These are phyloP conservation scores for Lasioglossum vierecki DNA, from an alignment of 2,888 invertebrate genomes.

Conservation along the genomic window DNA sequence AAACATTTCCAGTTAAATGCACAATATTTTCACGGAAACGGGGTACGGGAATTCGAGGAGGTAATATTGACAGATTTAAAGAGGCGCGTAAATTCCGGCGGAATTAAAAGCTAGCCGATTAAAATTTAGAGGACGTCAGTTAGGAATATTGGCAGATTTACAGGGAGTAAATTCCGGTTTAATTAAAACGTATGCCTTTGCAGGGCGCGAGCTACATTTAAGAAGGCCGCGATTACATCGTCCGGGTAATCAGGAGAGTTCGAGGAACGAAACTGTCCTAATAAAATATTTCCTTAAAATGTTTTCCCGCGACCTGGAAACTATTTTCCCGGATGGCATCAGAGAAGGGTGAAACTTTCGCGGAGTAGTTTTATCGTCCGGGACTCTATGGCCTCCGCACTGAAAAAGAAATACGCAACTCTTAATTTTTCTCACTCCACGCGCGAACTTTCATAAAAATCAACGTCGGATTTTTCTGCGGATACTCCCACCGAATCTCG, in stretches of 20 bases:
- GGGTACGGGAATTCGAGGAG: not conserved
- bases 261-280: slow-evolving; percentile 8
- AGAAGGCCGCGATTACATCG: slow-evolving; percentile 8
- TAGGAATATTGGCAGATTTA: slow-evolving; percentile 10
- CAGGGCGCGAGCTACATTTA: not conserved
- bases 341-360: slow-evolving; percentile 12
- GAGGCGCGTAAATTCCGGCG: not conserved
- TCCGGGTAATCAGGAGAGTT: slow-evolving; percentile 11
- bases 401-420: slow-evolving; percentile 18
- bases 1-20: not conserved
- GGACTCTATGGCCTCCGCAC: not conserved
- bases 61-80: slow-evolving; percentile 2
- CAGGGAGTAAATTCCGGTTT: not conserved
- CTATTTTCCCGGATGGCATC: slow-evolving; percentile 14
- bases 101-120: not conserved
- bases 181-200: not conserved
- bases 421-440: slow-evolving; percentile 8
- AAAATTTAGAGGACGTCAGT: not conserved
- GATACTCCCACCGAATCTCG: slow-evolving; percentile 5
- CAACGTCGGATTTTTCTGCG: slow-evolving; percentile 1
- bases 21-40: not conserved
- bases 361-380: slow-evolving; percentile 11
- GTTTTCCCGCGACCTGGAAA: slow-evolving; percentile 12
- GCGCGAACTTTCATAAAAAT: slow-evolving; percentile 14
- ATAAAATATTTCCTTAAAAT: slow-evolving; percentile 19